Evolutionary conservation across 2,797 vertebrate genomes (phyloP), one percentile per base, ranked within the genome.

Genomic region (Rhinella marina): DNA sequence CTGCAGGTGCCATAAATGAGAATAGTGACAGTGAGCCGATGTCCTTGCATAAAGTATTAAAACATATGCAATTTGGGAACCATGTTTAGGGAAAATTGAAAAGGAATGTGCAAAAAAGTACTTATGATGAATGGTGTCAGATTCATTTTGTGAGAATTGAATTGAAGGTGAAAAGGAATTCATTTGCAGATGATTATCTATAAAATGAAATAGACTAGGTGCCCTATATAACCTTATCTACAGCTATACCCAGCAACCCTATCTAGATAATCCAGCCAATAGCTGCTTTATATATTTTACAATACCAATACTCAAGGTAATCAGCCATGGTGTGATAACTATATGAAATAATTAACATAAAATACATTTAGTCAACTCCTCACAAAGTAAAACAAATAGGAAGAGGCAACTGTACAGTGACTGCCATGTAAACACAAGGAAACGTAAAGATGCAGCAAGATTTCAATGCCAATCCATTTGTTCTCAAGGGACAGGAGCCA

Each of bases 91-190:
- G 12, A 77, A 73, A 77, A 77, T 77, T 52, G 56, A 23, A 86
- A 64, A 75, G 86, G 87, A 86, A 75, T 75, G 12, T 78, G 25
- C 17, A 91, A 9, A 81, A 27, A 81, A 8, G 64, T 72, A 25
- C 54, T 77, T 77, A 77, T 77, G 75, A 77, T 77, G 75, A 77
- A 7, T 77, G 50, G 48, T 54, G 50, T 77, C 48, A 77, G 12
- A 77, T 77, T 77, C 41, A 77, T 77, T 77, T 77, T 52, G 75
- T 54, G 48, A 54, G 17, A 25, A 52, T n/a, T 52, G 29, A 75
- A 75, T 54, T 77, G 75, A 77, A 25, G 75, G 75, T 77, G 75
- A 77, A 77, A 77, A 52, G 50, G 50, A 77, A 50, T 75, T 75
- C 41, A 50, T 75, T 75, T 75, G 8, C 41, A 77, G 75, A 54